Percentiles rank a stretch among this genome's conserved stretches.
These are phyloP conservation scores for Neuroterus valhalla DNA, from an alignment of 1,140 invertebrate species.

Conservation along the genomic window DNA sequence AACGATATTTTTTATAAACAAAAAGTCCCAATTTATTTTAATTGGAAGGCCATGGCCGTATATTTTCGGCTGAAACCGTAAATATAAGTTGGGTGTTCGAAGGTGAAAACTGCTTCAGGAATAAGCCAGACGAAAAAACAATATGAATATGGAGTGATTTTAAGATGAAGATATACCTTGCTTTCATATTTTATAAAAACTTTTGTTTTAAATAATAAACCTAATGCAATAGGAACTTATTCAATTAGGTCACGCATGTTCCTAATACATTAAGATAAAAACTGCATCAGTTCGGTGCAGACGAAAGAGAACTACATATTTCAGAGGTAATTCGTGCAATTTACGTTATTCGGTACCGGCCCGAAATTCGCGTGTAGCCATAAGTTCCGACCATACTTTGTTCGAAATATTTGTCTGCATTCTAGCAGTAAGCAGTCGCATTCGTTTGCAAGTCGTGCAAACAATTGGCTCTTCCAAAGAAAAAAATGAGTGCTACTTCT, in stretches of 20 bases:
- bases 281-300: neutral
- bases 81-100: neutral
- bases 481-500: neutral
- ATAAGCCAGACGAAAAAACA: neutral
- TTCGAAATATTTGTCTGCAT: constrained; percentile 47
- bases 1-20: constrained; percentile 15
- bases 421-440: constrained; percentile 33
- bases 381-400: constrained; percentile 40
- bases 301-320: constrained; percentile 34
- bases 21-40: constrained; percentile 4
- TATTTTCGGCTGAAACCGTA: neutral
- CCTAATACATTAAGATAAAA: constrained; percentile 28
- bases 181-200: neutral
- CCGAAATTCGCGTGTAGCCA: constrained; percentile 39
- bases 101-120: neutral
- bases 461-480: neutral
- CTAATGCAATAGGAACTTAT: neutral
- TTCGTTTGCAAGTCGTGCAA: constrained; percentile 29
- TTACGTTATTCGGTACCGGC: constrained; percentile 40
- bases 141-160: neutral
- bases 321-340: constrained; percentile 47
- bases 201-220: neutral
- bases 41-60: neutral
- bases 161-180: neutral
- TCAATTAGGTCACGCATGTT: constrained; percentile 1